Evolutionary conservation across 1,140 invertebrate genomes (phyloP), one percentile per base, ranked within the genome.

Genomic region (Drosophila parvula): DNA sequence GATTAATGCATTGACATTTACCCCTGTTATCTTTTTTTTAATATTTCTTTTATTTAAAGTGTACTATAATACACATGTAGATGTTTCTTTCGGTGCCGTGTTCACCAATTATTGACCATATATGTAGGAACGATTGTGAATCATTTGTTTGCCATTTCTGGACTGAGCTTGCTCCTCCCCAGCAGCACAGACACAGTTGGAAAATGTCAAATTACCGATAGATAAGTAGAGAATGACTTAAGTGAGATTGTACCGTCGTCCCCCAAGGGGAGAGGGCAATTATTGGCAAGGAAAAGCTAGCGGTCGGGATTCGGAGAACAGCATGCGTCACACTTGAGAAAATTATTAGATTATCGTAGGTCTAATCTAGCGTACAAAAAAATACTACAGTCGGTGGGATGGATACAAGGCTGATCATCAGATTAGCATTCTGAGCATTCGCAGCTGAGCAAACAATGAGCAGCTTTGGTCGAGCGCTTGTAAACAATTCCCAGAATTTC

Each of bases 391-490:
- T 32, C 32, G 34, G 14, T 22, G 68, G 68, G 56, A 41, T 36
- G 68, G 56, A 41, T 36, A 36, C 30, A 40, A 40, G 14, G 28
- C 10, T n/a, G n/a, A 22, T 1, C 12, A 43, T 55, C 30, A 12
- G 47, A 60, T 48, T 47, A 56, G 18, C 57, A 55, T 38, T 44
- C 57, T 12, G 14, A 61, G 28, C 32, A 60, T 67, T 36, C 58
- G 16, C 77, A 82, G 80, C 80, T 82, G 64, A 12, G 10, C 57
- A 82, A 75, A 78, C 57, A 78, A 41, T 22, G 43, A n/a, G 27
- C 10, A 43, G 41, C 11, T 62, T 41, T 41, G 28, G 44, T 11
- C 34, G 48, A 18, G 48, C 28, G 22, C 41, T 38, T 12, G 22
- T 59, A 32, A 47, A 27, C 18, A 55, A 3, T 36, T 53, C 27